Evolutionary conservation across 2,888 invertebrate genomes (phyloP), one percentile per base, ranked within the genome.

Genomic region (Netelia virgata): DNA sequence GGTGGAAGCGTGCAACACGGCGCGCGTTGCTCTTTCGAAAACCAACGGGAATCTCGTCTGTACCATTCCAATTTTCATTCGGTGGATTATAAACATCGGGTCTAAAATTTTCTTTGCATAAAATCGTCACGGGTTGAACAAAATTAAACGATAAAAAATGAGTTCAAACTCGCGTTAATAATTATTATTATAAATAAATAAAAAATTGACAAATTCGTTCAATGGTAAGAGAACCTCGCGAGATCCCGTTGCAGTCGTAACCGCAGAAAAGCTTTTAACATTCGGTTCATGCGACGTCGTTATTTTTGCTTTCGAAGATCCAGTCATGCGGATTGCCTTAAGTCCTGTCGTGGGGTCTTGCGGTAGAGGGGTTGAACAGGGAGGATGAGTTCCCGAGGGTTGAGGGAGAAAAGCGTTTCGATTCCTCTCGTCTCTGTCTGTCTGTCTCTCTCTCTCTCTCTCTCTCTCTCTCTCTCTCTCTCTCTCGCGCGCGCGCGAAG

Each of bases 301-400:
- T 84, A 81, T 82, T 84, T 81, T 82, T 59, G 81, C 69, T 82
- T 81, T 69, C 77, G 50, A 69, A 43, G 81, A 81, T 73, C 73
- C 84, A 82, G 84, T 84, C 84, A 84, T 74, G 81, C 84, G 84
- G 81, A 78, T 84, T 78, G 74, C 36, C 66, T 73, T 70, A 18
- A 77, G 78, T 83, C 66, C 57, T 9, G 20, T 63, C 20, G n/a
- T 36, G 69, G 47, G 20, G 41, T 28, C 57, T 50, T 53, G 36
- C 10, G 66, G 18, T 20, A 66, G 16, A 47, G 76, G 18, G 72
- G 16, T 20, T 57, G 73, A 66, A 28, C 53, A 28, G 16, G 57
- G 41, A 64, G 69, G 76, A 74, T 28, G 64, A 55, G 14, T 66
- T 64, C 69, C 68, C 77, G 82, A 75, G 77, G 74, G 77, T 77